These are phyloP conservation scores for Pyrocoelia pectoralis DNA, from an alignment of 2,888 invertebrate species.

Conservation along the genomic window DNA sequence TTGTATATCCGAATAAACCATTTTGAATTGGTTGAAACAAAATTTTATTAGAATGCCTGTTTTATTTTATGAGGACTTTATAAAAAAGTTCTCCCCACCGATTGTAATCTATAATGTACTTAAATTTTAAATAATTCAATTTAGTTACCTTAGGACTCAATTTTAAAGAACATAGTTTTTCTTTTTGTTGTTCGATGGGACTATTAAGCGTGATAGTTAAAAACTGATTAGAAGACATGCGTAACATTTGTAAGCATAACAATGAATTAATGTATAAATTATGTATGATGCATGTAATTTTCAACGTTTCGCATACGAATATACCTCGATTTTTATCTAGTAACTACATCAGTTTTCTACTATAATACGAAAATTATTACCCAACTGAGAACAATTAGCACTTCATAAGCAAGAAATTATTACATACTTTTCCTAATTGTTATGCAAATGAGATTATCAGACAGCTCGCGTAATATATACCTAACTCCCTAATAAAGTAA, in stretches of 20 bases:
- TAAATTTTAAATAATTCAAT: not conserved
- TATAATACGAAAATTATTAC: slow-evolving; percentile 9
- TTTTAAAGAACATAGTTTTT: not conserved
- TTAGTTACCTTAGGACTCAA: not conserved
- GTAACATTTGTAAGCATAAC: not conserved
- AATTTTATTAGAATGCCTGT: not conserved
- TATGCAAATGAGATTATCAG: slow-evolving; percentile 8
- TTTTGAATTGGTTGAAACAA: not conserved
- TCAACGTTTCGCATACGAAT: slow-evolving; percentile 7
- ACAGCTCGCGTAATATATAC: no score
- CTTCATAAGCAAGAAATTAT: slow-evolving; percentile 10
- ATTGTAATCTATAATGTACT: not conserved
- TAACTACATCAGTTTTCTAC: not conserved
- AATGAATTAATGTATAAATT: not conserved
- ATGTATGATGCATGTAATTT: not conserved
- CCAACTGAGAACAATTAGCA: slow-evolving; percentile 10
- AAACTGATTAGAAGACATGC: not conserved
- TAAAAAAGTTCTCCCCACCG: not conserved
- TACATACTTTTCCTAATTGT: slow-evolving; percentile 14
- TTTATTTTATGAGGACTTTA: not conserved
- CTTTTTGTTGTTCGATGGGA: not conserved
- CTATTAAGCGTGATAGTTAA: not conserved
- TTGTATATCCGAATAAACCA: not conserved
- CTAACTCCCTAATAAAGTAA: not conserved
- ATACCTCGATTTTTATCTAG: slow-evolving; percentile 2